phyloP scores from a whole-genome alignment of 1,140 invertebrate genomes.

The Caenorhabditis remanei region DNA sequence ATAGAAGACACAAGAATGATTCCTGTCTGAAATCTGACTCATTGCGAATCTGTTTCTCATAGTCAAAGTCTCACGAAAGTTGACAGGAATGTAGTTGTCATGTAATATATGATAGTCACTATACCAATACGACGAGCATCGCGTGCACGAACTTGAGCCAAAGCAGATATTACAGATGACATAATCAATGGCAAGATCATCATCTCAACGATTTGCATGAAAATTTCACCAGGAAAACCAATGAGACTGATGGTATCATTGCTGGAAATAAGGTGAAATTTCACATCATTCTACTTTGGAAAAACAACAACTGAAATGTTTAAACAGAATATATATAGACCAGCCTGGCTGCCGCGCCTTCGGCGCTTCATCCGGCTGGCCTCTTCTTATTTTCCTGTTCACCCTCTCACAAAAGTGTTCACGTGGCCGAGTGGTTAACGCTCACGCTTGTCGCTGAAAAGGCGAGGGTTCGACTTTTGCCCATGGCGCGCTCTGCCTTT shows the following conservation, averaged over 20 bases:
- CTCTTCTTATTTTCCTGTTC: no score
- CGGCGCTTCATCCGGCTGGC: no score
- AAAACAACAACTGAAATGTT: conserved; percentile 15
- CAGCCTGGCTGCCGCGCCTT: no score
- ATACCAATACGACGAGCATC: conserved; percentile 82
- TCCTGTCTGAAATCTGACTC: conserved; percentile 80
- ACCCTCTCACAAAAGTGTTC: no score
- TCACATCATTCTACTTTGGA: conserved; percentile 80
- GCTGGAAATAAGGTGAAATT: conserved; percentile 80
- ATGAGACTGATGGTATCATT: conserved; percentile 86
- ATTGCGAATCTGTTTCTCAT: conserved; percentile 23
- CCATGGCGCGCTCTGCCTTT: no score
- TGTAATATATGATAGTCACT: conserved; percentile 89
- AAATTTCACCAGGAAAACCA: conserved; percentile 90
- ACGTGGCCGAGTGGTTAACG: no score
- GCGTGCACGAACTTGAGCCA: conserved; percentile 75
- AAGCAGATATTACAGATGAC: conserved; percentile 86
- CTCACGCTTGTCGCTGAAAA: no score
- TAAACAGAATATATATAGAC: no score
- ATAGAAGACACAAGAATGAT: conserved; percentile 89
- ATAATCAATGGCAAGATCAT: conserved; percentile 91
- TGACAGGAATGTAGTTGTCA: conserved; percentile 89
- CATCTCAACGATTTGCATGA: conserved; percentile 88
- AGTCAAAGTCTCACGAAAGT: conserved; percentile 83
- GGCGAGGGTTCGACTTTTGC: no score